Evolutionary conservation across 1,140 invertebrate genomes (phyloP), one percentile per base, ranked within the genome.

Genomic region (Drosophila kikkawai): DNA sequence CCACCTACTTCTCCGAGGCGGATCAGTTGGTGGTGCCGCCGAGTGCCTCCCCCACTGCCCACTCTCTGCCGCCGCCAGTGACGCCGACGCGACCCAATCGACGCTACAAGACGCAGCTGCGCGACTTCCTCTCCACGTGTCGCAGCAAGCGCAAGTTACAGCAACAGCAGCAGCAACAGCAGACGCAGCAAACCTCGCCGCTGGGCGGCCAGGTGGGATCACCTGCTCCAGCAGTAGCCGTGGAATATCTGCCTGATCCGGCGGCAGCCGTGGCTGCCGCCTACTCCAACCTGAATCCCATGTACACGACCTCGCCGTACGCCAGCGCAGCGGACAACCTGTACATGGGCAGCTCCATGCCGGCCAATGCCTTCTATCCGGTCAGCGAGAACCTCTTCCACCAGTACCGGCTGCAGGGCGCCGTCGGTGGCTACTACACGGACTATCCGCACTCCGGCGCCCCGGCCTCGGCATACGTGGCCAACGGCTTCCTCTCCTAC

Each of bases 91-190:
- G 97, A 87, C 96, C 97, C 2, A 97, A 97, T 74, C 95, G 97
- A 32, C 94, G 98, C 79, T 98, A 98, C 93, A 99, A 99, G 93
- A 98, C 97, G 7, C 98, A 98, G 93, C 94, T 98, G 6, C 94
- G 97, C 36, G 98, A 99, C 93, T 98, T 98, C 91, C 94, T 99
- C 7, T 98, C 97, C 7, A 98, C 97, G 2, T 98, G 97, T 92
- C 95, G 97, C 59, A 97, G 96, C 64, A 99, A 99, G 92, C 95
- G 97, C 84, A 98, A 98, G 94, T 93, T 97, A 29, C 94, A 96
- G 15, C 84, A 88, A 44, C 75, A 82, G 13, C 84, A 88, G 9
- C 81, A 90, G 11, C 83, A 98, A 94, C 94, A 96, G 22, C 94
- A 95, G 7, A 94, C 93, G 42, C 74, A 88, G 66, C 85, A 88